Percentiles rank a stretch among this genome's conserved stretches.
These are phyloP conservation scores for Calephelis perditalis DNA, from an alignment of 2,888 invertebrate species.

Conservation along the genomic window DNA sequence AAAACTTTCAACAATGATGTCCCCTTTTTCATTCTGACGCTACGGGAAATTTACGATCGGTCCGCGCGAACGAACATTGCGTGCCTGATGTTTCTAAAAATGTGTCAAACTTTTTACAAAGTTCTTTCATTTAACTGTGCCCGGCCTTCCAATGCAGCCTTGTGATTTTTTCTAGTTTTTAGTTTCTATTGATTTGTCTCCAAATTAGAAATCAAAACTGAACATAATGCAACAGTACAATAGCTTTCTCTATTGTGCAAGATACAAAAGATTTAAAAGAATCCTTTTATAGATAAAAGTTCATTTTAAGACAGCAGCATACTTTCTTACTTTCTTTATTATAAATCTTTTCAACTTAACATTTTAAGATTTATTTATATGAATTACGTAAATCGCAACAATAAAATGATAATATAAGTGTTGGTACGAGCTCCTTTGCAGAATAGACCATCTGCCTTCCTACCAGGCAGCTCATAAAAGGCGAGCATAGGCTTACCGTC, in stretches of 20 bases:
- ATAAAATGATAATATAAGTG: neutral
- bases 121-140: constrained; percentile 73
- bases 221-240: constrained; percentile 46
- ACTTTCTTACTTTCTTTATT: neutral
- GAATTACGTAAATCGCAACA: neutral
- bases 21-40: constrained; percentile 75
- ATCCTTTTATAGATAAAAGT: neutral
- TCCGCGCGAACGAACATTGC: constrained; percentile 64
- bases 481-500: too few relatives aligned
- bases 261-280: constrained; percentile 1
- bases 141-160: constrained; percentile 69
- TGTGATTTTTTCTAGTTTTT: constrained; percentile 70
- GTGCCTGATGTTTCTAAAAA: constrained; percentile 77
- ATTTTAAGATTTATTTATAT: neutral
- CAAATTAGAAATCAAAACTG: constrained; percentile 59
- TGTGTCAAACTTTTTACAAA: constrained; percentile 77
- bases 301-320: neutral
- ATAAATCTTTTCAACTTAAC: too few relatives aligned
- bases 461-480: too few relatives aligned
- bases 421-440: too few relatives aligned
- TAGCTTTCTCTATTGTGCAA: constrained; percentile 25
- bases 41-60: constrained; percentile 71
- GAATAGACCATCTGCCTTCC: too few relatives aligned
- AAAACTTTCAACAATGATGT: constrained; percentile 74
- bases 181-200: constrained; percentile 69